These are phyloP conservation scores for Gila orcuttii DNA, from an alignment of 2,113 vertebrate genomes.

Conservation along the genomic window DNA sequence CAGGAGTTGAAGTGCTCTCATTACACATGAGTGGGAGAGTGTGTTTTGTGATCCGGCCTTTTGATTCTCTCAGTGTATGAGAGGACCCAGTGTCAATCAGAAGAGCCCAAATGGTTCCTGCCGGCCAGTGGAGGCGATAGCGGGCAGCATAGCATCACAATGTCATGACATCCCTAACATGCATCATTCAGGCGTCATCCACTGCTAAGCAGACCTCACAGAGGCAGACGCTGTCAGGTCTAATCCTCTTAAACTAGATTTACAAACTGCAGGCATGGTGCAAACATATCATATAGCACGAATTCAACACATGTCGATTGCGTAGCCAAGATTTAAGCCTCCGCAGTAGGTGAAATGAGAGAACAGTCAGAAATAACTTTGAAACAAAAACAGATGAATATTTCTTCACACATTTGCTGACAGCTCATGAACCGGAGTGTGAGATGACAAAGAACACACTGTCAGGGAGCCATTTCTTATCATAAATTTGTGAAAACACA, in stretches of 20 bases:
- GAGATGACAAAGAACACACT: constrained; percentile 4
- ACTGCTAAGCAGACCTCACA: constrained; percentile 47
- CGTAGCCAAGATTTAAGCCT: constrained; percentile 38
- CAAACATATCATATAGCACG: constrained; percentile 52
- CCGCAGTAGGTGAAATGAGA: constrained; percentile 37
- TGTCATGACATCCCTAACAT: background rate
- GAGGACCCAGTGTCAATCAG: constrained; percentile 2
- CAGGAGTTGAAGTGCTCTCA: constrained; percentile 21
- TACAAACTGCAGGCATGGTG: constrained; percentile 47
- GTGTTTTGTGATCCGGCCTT: constrained; percentile 2
- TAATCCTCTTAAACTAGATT: constrained; percentile 58
- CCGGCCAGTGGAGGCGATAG: constrained; percentile 12
- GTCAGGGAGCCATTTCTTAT: constrained; percentile 10
- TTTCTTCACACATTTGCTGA: constrained; percentile 4
- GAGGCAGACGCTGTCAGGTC: constrained; percentile 31
- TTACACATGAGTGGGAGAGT: constrained; percentile 11
- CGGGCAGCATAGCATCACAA: background rate
- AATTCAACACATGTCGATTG: constrained; percentile 38
- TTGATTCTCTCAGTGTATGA: constrained; percentile 20
- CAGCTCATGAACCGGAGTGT: background rate
- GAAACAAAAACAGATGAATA: constrained; percentile 53
- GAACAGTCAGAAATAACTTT: constrained; percentile 39
- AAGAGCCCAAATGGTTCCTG: background rate
- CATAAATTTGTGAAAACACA: constrained; percentile 9
- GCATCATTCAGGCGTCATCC: constrained; percentile 24